Evolutionary conservation across 2,888 invertebrate species (phyloP).

Genomic region (Adelphocoris suturalis): DNA sequence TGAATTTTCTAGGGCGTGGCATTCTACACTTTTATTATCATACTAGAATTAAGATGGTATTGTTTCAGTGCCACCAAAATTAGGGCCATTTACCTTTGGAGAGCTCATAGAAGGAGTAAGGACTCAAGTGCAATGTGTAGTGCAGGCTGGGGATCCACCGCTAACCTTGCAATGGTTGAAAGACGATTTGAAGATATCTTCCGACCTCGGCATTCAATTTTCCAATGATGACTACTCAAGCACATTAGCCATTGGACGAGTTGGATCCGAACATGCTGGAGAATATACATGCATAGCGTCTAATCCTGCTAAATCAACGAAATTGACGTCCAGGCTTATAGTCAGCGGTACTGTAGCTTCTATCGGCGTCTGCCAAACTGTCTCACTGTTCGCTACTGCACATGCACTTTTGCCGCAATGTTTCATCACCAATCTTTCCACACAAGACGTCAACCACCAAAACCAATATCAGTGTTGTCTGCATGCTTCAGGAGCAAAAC

Average conservation of each 20-base stretch:
- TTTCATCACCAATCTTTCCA: constrained; percentile 62
- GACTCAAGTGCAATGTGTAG: constrained; percentile 78
- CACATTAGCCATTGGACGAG: constrained; percentile 85
- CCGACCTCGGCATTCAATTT: constrained; percentile 77
- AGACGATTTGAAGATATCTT: constrained; percentile 78
- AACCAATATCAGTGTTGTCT: constrained; percentile 58
- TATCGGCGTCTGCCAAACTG: constrained; percentile 69
- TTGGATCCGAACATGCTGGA: constrained; percentile 84
- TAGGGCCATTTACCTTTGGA: constrained; percentile 77
- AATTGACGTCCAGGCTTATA: constrained; percentile 84
- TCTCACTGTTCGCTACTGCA: constrained; percentile 74
- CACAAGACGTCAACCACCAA: constrained; percentile 49
- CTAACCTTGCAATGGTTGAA: constrained; percentile 78
- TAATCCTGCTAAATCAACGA: constrained; percentile 85
- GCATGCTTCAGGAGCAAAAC: constrained; percentile 61
- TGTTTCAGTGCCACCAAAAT: constrained; percentile 76
- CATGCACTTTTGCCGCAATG: constrained; percentile 72
- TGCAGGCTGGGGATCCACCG: constrained; percentile 78
- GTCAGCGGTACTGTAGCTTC: constrained; percentile 83
- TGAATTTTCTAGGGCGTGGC: constrained; percentile 31
- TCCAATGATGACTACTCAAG: constrained; percentile 78
- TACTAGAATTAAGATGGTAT: constrained; percentile 71
- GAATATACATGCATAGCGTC: constrained; percentile 86
- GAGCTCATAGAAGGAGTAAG: constrained; percentile 78
- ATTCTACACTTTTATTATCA: neutral